Evolutionary conservation across 2,797 vertebrate species (phyloP).

Genomic region (Poecile montanus): DNA sequence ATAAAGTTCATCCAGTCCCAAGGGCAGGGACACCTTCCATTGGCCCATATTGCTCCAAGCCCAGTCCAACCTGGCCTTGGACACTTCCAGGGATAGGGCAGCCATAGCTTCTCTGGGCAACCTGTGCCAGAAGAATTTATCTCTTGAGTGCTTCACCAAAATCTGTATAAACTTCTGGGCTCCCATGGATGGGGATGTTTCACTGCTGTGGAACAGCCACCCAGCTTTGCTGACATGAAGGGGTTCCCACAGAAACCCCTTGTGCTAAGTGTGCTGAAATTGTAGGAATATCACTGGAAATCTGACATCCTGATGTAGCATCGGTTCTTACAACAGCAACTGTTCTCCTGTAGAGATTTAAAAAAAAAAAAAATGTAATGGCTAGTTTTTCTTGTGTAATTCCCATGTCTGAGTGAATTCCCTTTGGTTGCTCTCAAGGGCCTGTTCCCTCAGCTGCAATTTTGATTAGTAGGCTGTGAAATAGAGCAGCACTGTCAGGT

Average conservation of each 20-base stretch:
- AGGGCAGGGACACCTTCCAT: background rate
- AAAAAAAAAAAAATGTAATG: background rate
- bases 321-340: rapidly evolving
- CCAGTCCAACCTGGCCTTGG: background rate
- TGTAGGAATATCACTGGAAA: background rate
- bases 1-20: background rate
- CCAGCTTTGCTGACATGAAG: rapidly evolving
- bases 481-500: background rate
- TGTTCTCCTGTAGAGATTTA: background rate
- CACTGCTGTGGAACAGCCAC: rapidly evolving
- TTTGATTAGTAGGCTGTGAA: background rate
- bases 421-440: background rate
- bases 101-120: background rate
- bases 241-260: background rate
- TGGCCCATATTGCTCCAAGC: background rate
- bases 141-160: background rate
- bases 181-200: rapidly evolving
- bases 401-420: background rate
- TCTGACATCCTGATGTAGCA: background rate
- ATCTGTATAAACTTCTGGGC: rapidly evolving
- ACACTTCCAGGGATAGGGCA: background rate
- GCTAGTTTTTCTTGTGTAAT: background rate
- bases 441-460: background rate
- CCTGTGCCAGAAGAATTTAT: background rate
- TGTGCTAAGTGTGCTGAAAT: background rate